Evolutionary conservation across 2,797 vertebrate species (phyloP).

Genomic region (Labeo calbasu): DNA sequence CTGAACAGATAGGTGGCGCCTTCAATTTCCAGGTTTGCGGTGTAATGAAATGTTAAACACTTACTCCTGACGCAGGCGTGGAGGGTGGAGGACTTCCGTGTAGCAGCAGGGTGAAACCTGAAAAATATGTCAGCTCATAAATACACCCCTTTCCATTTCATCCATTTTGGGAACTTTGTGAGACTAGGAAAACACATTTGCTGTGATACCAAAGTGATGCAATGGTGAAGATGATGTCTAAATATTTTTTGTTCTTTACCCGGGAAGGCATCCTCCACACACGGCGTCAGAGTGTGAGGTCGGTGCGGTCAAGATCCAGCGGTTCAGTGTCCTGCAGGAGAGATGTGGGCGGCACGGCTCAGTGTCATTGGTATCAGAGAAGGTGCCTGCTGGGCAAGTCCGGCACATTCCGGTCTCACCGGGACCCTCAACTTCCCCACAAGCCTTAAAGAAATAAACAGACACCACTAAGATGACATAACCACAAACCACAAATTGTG

Average conservation of each 20-base stretch:
- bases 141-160: background rate
- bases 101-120: slow-evolving; percentile 69
- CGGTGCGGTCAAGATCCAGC: slow-evolving; percentile 70
- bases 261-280: slow-evolving; percentile 85
- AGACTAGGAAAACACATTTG: background rate
- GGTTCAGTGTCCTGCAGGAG: slow-evolving; percentile 74
- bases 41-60: slow-evolving; percentile 38
- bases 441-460: slow-evolving; percentile 69
- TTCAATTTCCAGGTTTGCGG: background rate
- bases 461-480: slow-evolving; percentile 6
- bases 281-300: slow-evolving; percentile 70
- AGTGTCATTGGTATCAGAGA: slow-evolving; percentile 75
- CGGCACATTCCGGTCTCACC: slow-evolving; percentile 75
- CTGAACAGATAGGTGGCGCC: background rate
- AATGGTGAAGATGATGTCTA: background rate
- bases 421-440: slow-evolving; percentile 66
- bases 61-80: slow-evolving; percentile 72
- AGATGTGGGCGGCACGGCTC: slow-evolving; percentile 78
- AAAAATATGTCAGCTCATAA: slow-evolving; percentile 24
- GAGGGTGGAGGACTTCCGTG: slow-evolving; percentile 55
- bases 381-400: slow-evolving; percentile 80
- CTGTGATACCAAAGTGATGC: background rate
- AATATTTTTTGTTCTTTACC: slow-evolving; percentile 73
- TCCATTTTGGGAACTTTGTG: background rate
- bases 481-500: slow-evolving; percentile 13